Conservation (phyloP, 2,888 invertebrate species). For the Rugalucina vietnamica region DNA sequence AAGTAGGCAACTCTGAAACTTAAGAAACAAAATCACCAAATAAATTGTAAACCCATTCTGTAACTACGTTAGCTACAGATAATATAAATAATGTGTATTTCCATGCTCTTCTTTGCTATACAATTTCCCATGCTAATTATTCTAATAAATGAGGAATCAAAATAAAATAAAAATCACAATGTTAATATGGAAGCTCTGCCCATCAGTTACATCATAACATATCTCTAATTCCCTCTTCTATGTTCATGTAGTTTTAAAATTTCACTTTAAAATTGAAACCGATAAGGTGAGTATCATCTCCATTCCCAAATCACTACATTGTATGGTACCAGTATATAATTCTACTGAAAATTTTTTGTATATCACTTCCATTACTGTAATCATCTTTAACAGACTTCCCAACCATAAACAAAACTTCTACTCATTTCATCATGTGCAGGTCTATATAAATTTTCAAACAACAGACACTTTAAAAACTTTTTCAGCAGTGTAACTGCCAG, state of each 20-base stretch:
- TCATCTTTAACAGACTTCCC: too few relatives aligned
- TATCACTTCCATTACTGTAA: too few relatives aligned
- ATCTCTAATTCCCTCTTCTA: neutral
- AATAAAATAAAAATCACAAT: neutral
- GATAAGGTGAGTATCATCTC: too few relatives aligned
- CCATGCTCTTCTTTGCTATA: neutral
- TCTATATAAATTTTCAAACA: too few relatives aligned
- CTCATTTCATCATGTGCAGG: too few relatives aligned
- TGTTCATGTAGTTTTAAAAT: neutral
- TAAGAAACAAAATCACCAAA: neutral
- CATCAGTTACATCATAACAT: neutral
- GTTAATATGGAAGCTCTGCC: neutral
- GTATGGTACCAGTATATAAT: too few relatives aligned
- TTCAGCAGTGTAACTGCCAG: too few relatives aligned
- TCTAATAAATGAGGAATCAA: neutral
- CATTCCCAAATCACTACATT: too few relatives aligned
- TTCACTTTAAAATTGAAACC: too few relatives aligned
- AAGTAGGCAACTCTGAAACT: slow-evolving; percentile 69
- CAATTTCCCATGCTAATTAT: neutral
- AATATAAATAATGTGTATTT: neutral
- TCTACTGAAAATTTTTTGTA: too few relatives aligned
- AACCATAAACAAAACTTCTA: too few relatives aligned
- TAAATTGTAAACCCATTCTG: neutral
- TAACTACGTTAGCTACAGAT: neutral
- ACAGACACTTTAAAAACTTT: too few relatives aligned